A percentile compares a stretch with the other conserved stretches of the same genome.
These are phyloP conservation scores for Girardia tigrina DNA, from an alignment of 2,888 invertebrate genomes.

Conservation along the genomic window DNA sequence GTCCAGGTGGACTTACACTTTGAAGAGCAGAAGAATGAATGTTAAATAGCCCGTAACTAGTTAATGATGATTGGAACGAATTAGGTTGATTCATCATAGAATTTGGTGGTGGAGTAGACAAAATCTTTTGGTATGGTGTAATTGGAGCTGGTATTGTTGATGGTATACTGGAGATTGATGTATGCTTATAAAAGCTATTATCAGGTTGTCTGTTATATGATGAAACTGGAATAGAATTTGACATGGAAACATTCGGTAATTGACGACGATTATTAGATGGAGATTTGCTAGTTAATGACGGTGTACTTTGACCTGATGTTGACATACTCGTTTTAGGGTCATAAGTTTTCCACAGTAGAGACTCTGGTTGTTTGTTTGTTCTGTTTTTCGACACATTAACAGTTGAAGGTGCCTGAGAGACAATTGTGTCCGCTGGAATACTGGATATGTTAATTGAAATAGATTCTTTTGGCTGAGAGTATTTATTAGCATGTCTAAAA, in stretches of 20 bases:
- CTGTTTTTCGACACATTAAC: constrained; percentile 4
- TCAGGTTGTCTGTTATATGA: not conserved
- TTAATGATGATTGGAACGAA: not conserved
- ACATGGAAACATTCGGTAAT: constrained; percentile 14
- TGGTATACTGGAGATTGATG: not conserved
- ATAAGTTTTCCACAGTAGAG: not conserved
- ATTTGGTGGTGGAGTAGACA: constrained; percentile 1
- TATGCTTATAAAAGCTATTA: not conserved
- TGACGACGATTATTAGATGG: constrained; percentile 19
- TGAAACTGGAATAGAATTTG: constrained; percentile 23
- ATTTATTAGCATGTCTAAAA: constrained; percentile 4
- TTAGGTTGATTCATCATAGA: constrained; percentile 3
- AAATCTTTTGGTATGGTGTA: not conserved
- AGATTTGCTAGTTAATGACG: constrained; percentile 5
- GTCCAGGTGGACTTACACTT: not conserved
- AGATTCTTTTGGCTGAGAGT: constrained; percentile 6
- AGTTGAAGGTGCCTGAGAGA: not conserved
- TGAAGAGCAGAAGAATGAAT: constrained; percentile 4
- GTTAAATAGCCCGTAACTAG: constrained; percentile 1
- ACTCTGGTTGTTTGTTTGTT: constrained; percentile 3
- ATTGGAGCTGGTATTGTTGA: not conserved
- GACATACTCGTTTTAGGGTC: not conserved
- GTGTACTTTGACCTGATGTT: not conserved
- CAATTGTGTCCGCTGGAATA: not conserved
- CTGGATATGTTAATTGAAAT: not conserved